phyloP scores from a whole-genome alignment of 1,140 invertebrate species.

The Drosophila eugracilis region DNA sequence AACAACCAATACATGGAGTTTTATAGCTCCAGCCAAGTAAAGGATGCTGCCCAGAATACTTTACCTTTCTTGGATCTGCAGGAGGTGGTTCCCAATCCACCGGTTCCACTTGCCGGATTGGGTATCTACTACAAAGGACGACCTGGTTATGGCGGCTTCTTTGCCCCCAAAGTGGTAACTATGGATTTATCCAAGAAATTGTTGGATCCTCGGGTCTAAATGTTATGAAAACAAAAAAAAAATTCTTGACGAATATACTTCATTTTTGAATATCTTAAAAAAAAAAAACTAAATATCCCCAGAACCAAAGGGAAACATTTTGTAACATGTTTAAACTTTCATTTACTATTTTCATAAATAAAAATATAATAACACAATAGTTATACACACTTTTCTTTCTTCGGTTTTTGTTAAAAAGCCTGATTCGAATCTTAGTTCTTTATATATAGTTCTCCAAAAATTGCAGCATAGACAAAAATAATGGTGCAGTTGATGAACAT shows the following conservation, averaged over 20 bases:
- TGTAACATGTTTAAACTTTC: too few relatives aligned
- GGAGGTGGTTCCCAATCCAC: slow-evolving; percentile 87
- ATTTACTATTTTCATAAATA: too few relatives aligned
- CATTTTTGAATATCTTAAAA: not conserved
- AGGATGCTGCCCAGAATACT: slow-evolving; percentile 93
- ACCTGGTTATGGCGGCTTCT: slow-evolving; percentile 89
- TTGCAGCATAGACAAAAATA: too few relatives aligned
- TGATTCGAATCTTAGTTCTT: too few relatives aligned
- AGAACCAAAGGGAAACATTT: not conserved
- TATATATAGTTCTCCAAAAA: too few relatives aligned
- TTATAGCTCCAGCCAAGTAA: slow-evolving; percentile 88
- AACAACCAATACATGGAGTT: slow-evolving; percentile 92
- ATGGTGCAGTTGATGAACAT: too few relatives aligned
- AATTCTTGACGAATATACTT: not conserved
- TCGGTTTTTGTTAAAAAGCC: too few relatives aligned
- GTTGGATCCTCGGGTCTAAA: slow-evolving; percentile 55
- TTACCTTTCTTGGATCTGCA: slow-evolving; percentile 94
- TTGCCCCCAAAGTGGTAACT: slow-evolving; percentile 91
- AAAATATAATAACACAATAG: too few relatives aligned
- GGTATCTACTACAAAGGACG: slow-evolving; percentile 92
- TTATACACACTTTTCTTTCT: too few relatives aligned
- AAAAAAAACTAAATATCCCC: not conserved
- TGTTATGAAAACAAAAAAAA: too few relatives aligned
- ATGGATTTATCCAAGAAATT: slow-evolving; percentile 89
- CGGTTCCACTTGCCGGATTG: slow-evolving; percentile 87